Evolutionary conservation across 30 jellyfish, hydroid and myxozoan species (phyloP), one percentile per base, ranked within the genome.

Genomic region (Cassiopea xamachana): DNA sequence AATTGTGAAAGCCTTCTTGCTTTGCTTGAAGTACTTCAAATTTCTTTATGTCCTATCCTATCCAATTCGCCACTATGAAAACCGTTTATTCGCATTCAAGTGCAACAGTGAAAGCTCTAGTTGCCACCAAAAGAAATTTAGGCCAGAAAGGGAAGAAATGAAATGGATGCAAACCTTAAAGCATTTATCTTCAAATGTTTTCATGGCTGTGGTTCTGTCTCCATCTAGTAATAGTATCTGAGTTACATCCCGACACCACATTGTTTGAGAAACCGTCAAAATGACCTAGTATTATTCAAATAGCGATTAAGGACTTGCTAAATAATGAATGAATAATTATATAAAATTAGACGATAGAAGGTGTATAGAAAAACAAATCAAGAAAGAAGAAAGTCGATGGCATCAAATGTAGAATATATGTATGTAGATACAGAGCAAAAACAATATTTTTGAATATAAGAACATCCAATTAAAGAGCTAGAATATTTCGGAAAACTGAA

Each of bases 201-300:
- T 87, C 91, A 96, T 59, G 46, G 91, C 93, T 81, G 79, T 84
- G 14, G 50, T 19, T 1, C 98, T 81, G 77, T 92, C 94, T 60
- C 94, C 97, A 8, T 81, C 91, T 60, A 86, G 46, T 0, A 92
- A 75, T 18, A 96, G 90, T 15, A 76, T 82, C 72, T 73, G 93
- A n/a, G 97, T 91, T 71, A 96, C 97, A 16, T 92, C 97, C 39
- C 93, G 90, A 64, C 98, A 92, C 99, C 99, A 96, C 97, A 91
- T 89, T 9, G 96, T 96, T 77, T 96, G 99, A 15, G 99, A 96
- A 0, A 96, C 99, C 7, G 99, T 96, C 73, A 96, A 87, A 45
- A 96, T 96, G 48, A 96, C 97, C 99, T 96, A 81, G 70, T 75
- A 44, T 74, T 18, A 81, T 39, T 19, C 1, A 81, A 39, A 81